phyloP scores from a whole-genome alignment of 2,888 invertebrate species.

The Xestia rhomboidea region DNA sequence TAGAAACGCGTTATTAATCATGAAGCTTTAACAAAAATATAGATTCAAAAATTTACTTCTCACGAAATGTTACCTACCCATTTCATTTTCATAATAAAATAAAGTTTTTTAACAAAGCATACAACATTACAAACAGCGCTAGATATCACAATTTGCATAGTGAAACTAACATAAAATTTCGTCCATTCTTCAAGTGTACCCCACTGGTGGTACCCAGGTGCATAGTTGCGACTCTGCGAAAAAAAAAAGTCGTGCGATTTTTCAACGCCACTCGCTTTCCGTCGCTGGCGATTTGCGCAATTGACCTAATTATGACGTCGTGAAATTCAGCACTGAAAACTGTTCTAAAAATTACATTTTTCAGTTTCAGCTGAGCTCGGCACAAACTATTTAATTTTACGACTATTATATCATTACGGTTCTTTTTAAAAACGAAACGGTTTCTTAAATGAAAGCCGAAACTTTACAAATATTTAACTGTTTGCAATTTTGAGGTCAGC shows the following conservation, averaged over 20 bases:
- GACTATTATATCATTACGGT: constrained; percentile 39
- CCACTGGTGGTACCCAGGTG: constrained; percentile 36
- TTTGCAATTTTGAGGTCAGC: not conserved
- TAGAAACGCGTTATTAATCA: not conserved
- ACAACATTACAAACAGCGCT: constrained; percentile 1
- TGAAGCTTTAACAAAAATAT: not conserved
- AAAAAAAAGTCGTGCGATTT: constrained; percentile 60
- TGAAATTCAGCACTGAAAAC: constrained; percentile 63
- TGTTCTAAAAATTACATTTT: constrained; percentile 61
- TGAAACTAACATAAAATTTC: constrained; percentile 42
- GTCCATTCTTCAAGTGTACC: constrained; percentile 41
- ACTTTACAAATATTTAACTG: constrained; percentile 1
- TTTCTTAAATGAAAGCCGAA: constrained; percentile 33
- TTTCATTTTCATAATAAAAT: not conserved
- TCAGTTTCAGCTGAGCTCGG: constrained; percentile 46
- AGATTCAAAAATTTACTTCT: not conserved
- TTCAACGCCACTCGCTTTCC: constrained; percentile 62
- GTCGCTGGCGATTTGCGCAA: constrained; percentile 66
- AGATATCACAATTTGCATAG: constrained; percentile 45
- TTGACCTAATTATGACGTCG: constrained; percentile 73
- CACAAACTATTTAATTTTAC: constrained; percentile 57
- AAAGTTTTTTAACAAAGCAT: constrained; percentile 14
- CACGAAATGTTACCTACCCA: not conserved
- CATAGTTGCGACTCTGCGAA: constrained; percentile 33
- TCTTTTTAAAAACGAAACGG: constrained; percentile 22